Evolutionary conservation across 92 coral and sea anemone species (phyloP).

Genomic region (Porites cylindrica): DNA sequence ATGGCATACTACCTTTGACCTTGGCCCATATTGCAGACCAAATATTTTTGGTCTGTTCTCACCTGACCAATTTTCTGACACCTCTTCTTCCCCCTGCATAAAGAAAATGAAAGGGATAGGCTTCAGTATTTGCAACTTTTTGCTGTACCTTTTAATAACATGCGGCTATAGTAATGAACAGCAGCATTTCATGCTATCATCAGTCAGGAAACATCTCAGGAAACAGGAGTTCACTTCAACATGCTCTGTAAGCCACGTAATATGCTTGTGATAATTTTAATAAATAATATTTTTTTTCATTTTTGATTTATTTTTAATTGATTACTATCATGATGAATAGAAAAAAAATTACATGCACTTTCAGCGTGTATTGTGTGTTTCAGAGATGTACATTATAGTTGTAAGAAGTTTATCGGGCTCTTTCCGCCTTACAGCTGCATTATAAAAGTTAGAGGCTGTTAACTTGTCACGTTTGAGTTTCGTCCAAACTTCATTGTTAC

Average conservation of each 20-base stretch:
- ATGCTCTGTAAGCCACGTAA: not conserved
- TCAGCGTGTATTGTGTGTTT: slow-evolving; percentile 17
- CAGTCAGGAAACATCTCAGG: slow-evolving; percentile 24
- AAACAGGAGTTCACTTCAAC: slow-evolving; percentile 14
- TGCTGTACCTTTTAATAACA: slow-evolving; percentile 29
- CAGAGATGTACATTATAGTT: not conserved
- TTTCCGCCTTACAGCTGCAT: too few relatives aligned
- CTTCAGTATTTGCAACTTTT: slow-evolving; percentile 34
- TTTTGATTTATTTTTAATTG: not conserved
- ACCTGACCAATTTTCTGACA: slow-evolving; percentile 64
- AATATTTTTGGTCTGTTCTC: slow-evolving; percentile 57
- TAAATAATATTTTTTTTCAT: too few relatives aligned
- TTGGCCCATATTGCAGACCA: slow-evolving; percentile 68
- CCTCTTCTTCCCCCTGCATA: slow-evolving; percentile 46
- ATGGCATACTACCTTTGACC: slow-evolving; percentile 60
- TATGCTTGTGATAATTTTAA: too few relatives aligned
- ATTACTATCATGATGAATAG: slow-evolving; percentile 25
- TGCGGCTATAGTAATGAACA: slow-evolving; percentile 28
- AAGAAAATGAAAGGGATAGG: slow-evolving; percentile 27
- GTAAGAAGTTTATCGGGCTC: too few relatives aligned
- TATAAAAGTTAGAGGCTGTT: too few relatives aligned
- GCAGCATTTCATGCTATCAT: slow-evolving; percentile 23
- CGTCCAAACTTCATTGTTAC: too few relatives aligned
- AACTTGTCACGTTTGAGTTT: too few relatives aligned
- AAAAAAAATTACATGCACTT: slow-evolving; percentile 14